Evolutionary conservation across 64 coral and sea anemone genomes (phyloP), one percentile per base, ranked within the genome.

Genomic region (Exaiptasia diaphana): DNA sequence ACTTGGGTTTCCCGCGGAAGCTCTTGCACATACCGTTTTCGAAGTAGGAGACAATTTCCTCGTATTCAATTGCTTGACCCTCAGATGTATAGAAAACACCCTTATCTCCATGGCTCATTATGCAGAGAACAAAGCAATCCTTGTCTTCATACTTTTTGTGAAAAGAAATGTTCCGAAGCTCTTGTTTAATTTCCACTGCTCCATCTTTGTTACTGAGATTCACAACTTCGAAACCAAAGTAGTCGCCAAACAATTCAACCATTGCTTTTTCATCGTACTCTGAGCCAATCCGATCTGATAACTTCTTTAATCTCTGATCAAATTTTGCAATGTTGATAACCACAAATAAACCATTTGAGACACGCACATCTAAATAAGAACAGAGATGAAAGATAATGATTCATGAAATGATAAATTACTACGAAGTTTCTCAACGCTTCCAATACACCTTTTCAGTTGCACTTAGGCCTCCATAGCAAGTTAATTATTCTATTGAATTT

Each of bases 31-130:
- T 69, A 21, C 58, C 18, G 36, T 41, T 82, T 36, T 23, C 60
- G 50, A 93, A 93, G 68, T 76, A 69, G n/a, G 56, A n/a, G 11
- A 22, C 18, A 1, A 93, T 46, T 0, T 24, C 26, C 1, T 45
- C 30, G 17, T 67, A 52, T 2, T 15, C 22, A 14, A 87, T 45
- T 15, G 4, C 28, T 5, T 49, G n/a, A 12, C 90, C 90, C 49
- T 93, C 90, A 34, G 60, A 64, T 28, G 60, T 34, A 34, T 64
- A 33, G 73, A 93, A 59, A 15, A 26, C 13, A 0, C 75, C 83
- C 8, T 69, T 58, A 15, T 67, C 18, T 20, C 90, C 90, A 34
- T 93, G 90, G 43, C 90, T 93, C 90, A 93, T 93, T 8, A 93
- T 45, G 15, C 83, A 93, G 18, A 93, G 64, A 41, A 93, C 83